Conservation (phyloP, 53 echinoderm and acorn worm species). For the Henricia sp. region DNA sequence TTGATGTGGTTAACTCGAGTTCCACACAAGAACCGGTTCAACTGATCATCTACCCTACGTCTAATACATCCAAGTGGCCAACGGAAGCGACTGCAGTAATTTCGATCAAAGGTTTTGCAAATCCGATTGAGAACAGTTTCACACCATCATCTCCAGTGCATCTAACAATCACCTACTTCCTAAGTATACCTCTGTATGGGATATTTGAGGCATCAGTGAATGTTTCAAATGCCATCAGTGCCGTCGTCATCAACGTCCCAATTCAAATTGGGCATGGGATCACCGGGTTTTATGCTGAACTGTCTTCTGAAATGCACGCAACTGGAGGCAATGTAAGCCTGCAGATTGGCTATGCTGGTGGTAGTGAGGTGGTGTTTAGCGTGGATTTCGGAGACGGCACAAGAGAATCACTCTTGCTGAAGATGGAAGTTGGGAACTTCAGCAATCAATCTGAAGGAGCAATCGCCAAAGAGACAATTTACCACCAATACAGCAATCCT, state of each 20-base stretch:
- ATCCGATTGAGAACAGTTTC: constrained; percentile 6
- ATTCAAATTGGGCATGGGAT: constrained; percentile 32
- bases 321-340: constrained; percentile 12
- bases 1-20: constrained; percentile 29
- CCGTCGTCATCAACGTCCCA: neutral
- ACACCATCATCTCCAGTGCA: neutral
- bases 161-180: neutral
- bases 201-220: neutral
- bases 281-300: constrained; percentile 16
- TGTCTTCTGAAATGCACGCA: neutral
- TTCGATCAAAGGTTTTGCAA: constrained; percentile 11
- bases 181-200: constrained; percentile 18
- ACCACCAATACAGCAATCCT: constrained; percentile 47
- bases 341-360: neutral
- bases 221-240: constrained; percentile 38
- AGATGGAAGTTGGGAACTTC: neutral
- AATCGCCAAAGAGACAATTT: neutral
- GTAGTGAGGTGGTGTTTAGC: constrained; percentile 31
- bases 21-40: constrained; percentile 9
- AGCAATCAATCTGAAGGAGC: neutral
- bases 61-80: constrained; percentile 36
- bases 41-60: neutral
- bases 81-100: constrained; percentile 30
- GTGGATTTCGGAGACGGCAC: constrained; percentile 60
- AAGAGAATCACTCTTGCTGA: neutral